phyloP scores from a whole-genome alignment of 2,113 vertebrate genomes.

The Protobothrops mucrosquamatus region DNA sequence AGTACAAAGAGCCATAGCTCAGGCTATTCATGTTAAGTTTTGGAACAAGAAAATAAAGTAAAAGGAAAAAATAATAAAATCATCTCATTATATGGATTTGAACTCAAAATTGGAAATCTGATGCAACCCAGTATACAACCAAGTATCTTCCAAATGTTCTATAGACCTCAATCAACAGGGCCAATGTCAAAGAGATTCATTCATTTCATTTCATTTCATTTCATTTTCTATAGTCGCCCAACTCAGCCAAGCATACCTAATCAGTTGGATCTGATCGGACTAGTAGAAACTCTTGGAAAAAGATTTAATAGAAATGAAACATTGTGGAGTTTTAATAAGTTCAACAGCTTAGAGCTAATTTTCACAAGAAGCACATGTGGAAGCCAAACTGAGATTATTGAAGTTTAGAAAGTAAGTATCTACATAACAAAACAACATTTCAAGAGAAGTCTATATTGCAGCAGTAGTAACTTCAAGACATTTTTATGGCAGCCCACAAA shows the following conservation, averaged over 20 bases:
- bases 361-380: not conserved
- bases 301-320: not conserved
- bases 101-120: not conserved
- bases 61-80: not conserved
- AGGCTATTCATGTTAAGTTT: not conserved
- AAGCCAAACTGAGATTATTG: not conserved
- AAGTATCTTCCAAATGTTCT: not conserved
- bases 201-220: not conserved
- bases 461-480: not conserved
- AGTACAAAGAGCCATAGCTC: constrained; percentile 4
- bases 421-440: not conserved
- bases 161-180: not conserved
- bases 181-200: not conserved
- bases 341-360: not conserved
- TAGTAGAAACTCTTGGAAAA: not conserved
- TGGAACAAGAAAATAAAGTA: not conserved
- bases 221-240: not conserved
- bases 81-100: not conserved
- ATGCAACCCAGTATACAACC: not conserved
- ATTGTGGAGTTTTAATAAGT: not conserved
- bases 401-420: not conserved
- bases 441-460: not conserved
- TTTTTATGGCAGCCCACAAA: not conserved
- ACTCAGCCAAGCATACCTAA: not conserved
- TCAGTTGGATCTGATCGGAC: not conserved